Conservation (phyloP, 2,113 vertebrate genomes). For the Oryzias melastigma region DNA sequence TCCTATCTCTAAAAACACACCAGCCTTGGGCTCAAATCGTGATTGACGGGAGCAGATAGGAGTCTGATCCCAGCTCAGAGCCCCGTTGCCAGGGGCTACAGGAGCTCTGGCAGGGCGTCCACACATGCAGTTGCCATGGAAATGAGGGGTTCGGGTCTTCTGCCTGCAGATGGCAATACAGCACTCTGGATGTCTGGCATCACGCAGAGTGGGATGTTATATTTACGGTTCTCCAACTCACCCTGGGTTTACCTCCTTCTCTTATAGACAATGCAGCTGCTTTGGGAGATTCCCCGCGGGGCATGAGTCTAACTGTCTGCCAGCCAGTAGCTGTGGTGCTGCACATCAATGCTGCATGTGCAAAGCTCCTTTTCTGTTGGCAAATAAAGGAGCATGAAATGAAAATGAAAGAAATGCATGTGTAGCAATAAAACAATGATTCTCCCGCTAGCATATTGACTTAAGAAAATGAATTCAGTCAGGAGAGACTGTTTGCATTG, state of each 20-base stretch:
- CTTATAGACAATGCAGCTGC: constrained; percentile 13
- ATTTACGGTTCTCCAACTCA: constrained; percentile 10
- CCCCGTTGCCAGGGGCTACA: constrained; percentile 72
- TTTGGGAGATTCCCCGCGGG: constrained; percentile 2
- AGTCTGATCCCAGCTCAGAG: constrained; percentile 17
- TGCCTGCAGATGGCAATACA: constrained; percentile 72
- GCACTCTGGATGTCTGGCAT: constrained; percentile 12
- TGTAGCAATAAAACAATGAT: too few relatives aligned
- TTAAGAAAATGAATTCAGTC: too few relatives aligned
- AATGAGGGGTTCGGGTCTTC: constrained; percentile 42
- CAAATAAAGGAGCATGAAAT: too few relatives aligned
- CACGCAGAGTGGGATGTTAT: not conserved
- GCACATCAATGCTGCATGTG: not conserved
- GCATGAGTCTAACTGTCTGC: not conserved
- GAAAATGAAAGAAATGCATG: too few relatives aligned
- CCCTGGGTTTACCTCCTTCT: constrained; percentile 1
- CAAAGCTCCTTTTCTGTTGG: too few relatives aligned
- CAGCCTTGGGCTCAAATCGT: constrained; percentile 1
- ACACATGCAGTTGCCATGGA: constrained; percentile 74
- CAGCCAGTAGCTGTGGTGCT: constrained; percentile 4
- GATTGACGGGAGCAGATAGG: constrained; percentile 52
- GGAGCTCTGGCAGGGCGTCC: constrained; percentile 35
- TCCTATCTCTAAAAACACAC: constrained; percentile 9
- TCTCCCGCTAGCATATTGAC: too few relatives aligned
- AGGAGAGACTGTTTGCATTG: not conserved